These are phyloP conservation scores for Syrphus vitripennis DNA, from an alignment of 2,888 invertebrate species.

Conservation along the genomic window DNA sequence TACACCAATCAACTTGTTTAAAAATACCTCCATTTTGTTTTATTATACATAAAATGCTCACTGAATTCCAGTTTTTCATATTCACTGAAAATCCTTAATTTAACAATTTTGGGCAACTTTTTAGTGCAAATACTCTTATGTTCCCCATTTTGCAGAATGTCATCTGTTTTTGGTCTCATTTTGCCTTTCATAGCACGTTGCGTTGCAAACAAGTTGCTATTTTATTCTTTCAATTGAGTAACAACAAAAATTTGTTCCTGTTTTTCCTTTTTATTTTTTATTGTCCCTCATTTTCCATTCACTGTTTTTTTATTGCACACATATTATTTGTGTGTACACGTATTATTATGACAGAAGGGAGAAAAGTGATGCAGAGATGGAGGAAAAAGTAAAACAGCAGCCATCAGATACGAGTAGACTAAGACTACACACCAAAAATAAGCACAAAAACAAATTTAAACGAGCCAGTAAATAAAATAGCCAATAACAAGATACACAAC, in stretches of 20 bases:
- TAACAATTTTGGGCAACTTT: not conserved
- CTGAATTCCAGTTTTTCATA: too few species aligned
- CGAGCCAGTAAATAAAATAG: conserved; percentile 54
- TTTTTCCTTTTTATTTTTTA: conserved; percentile 43
- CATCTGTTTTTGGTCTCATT: not conserved
- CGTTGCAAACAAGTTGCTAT: not conserved
- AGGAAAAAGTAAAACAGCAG: not conserved
- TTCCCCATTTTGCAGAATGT: not conserved
- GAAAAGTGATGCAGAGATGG: not conserved
- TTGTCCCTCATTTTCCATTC: conserved; percentile 46
- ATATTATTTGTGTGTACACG: conserved; percentile 10
- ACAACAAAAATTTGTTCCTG: conserved; percentile 39
- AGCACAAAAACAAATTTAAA: conserved; percentile 46
- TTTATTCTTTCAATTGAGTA: conserved; percentile 22
- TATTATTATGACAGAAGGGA: not conserved
- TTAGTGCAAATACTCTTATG: not conserved
- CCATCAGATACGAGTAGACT: too few species aligned
- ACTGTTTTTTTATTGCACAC: conserved; percentile 46
- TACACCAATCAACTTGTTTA: too few species aligned
- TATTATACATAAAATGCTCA: too few species aligned
- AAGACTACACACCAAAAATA: conserved; percentile 32
- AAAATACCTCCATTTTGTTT: too few species aligned
- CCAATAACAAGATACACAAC: conserved; percentile 44
- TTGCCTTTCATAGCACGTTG: not conserved
- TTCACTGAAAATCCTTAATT: not conserved